Evolutionary conservation across 1,140 invertebrate species (phyloP), one percentile per base, ranked within the genome.

Genomic region (Spodoptera litura): DNA sequence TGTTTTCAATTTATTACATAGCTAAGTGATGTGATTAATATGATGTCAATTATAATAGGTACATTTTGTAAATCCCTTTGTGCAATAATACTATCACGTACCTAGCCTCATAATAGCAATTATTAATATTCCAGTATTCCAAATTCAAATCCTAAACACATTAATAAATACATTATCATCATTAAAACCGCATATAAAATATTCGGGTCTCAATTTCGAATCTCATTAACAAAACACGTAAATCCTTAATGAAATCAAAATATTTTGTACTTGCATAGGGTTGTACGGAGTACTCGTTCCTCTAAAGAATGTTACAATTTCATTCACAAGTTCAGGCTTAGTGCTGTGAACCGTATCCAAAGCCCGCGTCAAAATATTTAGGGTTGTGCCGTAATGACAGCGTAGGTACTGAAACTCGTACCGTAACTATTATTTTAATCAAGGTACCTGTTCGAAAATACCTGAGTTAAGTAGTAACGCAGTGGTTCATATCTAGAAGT

Each of bases 361-460:
- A 11, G 59, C 25, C 8, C 38, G 44, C 73, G 78, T 82, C 78
- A 78, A 78, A 81, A 82, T 82, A 82, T 82, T 82, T 82, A 70
- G 81, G 81, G 78, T 76, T 5, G 58, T 61, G 78, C 81, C 56
- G 1, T 77, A 76, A 79, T 78, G 72, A 61, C 31, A 20, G 70
- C 59, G 52, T 20, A 20, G 20, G 20, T 58, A 52, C 61, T 25
- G 61, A 64, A 38, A 51, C 15, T 13, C 51, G 59, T 56, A 66
- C 44, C 15, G 68, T 64, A 78, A 82, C 79, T 73, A 72, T 82
- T 82, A 78, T 82, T 82, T 79, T 77, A 82, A 82, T 82, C 74
- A 79, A 75, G 72, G 44, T 35, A 38, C 15, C 49, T 62, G 51
- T 59, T 51, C 11, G 53, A 59, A 58, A 56, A 75, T 70, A 55